These are phyloP conservation scores for Gnathonemus echidnorhynchus DNA, from an alignment of 2,113 vertebrate genomes.

Conservation along the genomic window DNA sequence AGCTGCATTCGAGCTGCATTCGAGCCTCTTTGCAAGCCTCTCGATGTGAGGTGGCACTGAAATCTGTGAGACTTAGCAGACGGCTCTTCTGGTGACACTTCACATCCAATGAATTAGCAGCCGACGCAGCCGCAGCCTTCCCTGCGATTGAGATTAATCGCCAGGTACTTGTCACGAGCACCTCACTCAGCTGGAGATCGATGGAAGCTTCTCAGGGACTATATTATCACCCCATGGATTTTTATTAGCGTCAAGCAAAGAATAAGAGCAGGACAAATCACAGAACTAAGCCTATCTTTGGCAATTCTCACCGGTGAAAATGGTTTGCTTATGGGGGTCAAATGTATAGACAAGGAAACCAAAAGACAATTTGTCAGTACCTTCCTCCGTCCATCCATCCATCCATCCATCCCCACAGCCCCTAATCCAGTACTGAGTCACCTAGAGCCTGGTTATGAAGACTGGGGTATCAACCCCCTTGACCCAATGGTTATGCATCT, in stretches of 20 bases:
- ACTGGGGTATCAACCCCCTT: neutral
- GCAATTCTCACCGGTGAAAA: neutral
- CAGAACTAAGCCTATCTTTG: neutral
- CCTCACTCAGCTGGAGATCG: neutral
- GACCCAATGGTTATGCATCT: neutral
- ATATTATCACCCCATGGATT: neutral
- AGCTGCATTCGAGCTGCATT: neutral
- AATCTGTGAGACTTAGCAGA: neutral
- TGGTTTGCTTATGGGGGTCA: neutral
- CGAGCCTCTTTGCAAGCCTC: neutral
- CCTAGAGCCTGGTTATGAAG: neutral
- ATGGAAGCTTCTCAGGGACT: neutral
- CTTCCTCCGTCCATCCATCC: neutral
- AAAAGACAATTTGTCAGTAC: neutral
- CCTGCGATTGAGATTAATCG: neutral
- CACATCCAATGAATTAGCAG: neutral
- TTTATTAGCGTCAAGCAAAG: neutral
- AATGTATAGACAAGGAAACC: neutral
- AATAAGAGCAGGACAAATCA: neutral
- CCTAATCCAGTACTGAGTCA: neutral
- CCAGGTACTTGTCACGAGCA: neutral
- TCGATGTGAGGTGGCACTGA: neutral
- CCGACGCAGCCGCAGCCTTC: neutral
- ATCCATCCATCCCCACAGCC: neutral
- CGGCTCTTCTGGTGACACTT: neutral